Base-by-base conservation (phyloP, 2,888 invertebrate species). In the Andrena camellia region DNA sequence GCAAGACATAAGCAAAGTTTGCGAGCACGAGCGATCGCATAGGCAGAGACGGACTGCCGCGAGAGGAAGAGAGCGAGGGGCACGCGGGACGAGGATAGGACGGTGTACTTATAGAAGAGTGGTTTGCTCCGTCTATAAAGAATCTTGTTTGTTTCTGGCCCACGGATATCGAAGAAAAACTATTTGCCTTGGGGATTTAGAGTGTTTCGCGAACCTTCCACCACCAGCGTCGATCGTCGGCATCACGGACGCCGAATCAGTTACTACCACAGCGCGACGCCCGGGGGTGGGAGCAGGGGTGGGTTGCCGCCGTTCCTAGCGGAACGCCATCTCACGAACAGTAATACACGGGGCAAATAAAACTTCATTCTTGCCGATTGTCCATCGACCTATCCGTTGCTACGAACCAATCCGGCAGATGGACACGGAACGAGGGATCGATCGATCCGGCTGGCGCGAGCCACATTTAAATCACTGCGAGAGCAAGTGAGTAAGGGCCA, bases 141-240 rank as follows among this genome's bases (percentile, higher is more conserved):
- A 92, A 93, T 92, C 91, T 91, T 92, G 93, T 93, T 93, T 92
- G 92, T 92, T 92, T 92, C 92, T 91, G 90, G 90, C 91, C 91
- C 91, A 90, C 88, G 89, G 90, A 91, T 91, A 91, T 91, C 90
- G 89, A 90, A 90, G 90, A 91, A 92, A 91, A 92, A 92, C 91
- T 92, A 92, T 92, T 93, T 91, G 90, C 91, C 89, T 89, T 86
- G 84, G 86, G 89, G 91, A 92, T 92, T 91, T 91, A 86, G 89
- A 90, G 88, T 89, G 88, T 91, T 92, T 89, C 89, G 90, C 87
- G 89, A 87, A 72, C 77, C 81, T 66, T 66, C 66, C 50, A 57
- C 10, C 62, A 20, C 75, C 66, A 57, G 10, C 35, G 23, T 23
- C 17, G 10, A 20, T 26, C 75, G 6, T 35, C 70, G 20, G 35